Evolutionary conservation across 2,797 vertebrate species (phyloP).

Genomic region (Tiaroga cobitis): DNA sequence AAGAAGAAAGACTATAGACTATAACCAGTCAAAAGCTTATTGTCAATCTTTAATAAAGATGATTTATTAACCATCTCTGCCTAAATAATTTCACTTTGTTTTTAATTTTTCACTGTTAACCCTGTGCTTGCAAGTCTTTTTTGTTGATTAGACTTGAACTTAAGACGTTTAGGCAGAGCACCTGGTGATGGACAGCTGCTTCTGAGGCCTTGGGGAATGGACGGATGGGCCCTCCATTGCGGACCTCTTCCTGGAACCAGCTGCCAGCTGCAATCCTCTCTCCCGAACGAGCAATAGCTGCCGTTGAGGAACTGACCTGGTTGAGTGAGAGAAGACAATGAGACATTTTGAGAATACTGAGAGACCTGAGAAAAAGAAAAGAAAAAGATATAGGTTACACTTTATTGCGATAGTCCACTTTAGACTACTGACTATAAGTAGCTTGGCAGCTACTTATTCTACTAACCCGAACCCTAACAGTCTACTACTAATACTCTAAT

Average conservation of each 20-base stretch:
- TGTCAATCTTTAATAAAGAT: background rate
- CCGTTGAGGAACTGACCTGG: constrained; percentile 89
- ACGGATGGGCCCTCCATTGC: constrained; percentile 81
- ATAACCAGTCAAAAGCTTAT: background rate
- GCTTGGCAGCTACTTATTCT: too few relatives aligned
- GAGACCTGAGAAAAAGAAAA: constrained; percentile 11
- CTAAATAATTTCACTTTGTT: constrained; percentile 5
- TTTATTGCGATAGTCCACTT: too few relatives aligned
- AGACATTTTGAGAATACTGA: constrained; percentile 33
- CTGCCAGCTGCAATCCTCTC: constrained; percentile 89
- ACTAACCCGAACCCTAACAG: too few relatives aligned
- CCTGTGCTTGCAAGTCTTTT: background rate
- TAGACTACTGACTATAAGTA: background rate
- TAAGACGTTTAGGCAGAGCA: background rate
- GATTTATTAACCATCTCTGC: background rate
- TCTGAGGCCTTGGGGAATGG: constrained; percentile 71
- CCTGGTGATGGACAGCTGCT: constrained; percentile 67
- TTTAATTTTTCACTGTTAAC: background rate
- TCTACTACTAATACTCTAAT: too few relatives aligned
- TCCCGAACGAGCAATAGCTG: constrained; percentile 94
- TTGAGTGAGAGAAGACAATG: constrained; percentile 52
- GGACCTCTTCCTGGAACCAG: constrained; percentile 67
- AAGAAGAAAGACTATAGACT: background rate
- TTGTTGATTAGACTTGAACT: background rate
- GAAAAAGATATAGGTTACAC: too few relatives aligned